These are phyloP conservation scores for Rotaria magnacalcarata DNA, from an alignment of 2,888 invertebrate genomes.

Conservation along the genomic window DNA sequence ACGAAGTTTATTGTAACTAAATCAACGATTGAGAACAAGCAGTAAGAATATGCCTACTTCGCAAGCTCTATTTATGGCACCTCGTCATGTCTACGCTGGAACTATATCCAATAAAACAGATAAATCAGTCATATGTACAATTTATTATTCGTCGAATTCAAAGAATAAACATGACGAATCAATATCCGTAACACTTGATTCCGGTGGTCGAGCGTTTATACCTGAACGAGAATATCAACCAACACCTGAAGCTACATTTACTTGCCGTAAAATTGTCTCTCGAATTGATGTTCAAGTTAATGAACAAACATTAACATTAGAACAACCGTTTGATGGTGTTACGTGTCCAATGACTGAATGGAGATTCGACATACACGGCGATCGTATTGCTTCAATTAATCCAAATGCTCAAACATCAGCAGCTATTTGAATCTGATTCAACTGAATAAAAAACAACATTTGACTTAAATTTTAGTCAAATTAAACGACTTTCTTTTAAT, in stretches of 20 bases:
- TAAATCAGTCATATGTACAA: neutral
- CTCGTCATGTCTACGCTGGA: slow-evolving; percentile 7
- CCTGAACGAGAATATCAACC: slow-evolving; percentile 13
- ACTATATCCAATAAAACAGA: neutral
- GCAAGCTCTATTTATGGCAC: neutral
- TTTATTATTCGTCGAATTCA: neutral
- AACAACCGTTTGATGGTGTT: slow-evolving; percentile 30
- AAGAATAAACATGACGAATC: neutral
- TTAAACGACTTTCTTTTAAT: no score
- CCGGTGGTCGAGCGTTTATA: neutral
- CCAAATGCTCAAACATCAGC: neutral
- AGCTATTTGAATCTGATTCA: no score
- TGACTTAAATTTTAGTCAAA: no score
- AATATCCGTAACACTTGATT: neutral
- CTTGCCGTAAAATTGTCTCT: neutral
- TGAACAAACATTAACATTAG: neutral
- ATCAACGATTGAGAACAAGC: no score
- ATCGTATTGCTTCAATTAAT: slow-evolving; percentile 3
- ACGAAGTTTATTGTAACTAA: neutral
- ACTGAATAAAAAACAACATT: no score
- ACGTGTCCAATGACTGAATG: neutral
- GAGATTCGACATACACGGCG: neutral
- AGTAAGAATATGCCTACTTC: neutral
- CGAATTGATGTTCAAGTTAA: neutral
- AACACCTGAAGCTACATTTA: neutral